These are phyloP conservation scores for Epizoanthus stellaris DNA, from an alignment of 92 coral and sea anemone species.

Conservation along the genomic window DNA sequence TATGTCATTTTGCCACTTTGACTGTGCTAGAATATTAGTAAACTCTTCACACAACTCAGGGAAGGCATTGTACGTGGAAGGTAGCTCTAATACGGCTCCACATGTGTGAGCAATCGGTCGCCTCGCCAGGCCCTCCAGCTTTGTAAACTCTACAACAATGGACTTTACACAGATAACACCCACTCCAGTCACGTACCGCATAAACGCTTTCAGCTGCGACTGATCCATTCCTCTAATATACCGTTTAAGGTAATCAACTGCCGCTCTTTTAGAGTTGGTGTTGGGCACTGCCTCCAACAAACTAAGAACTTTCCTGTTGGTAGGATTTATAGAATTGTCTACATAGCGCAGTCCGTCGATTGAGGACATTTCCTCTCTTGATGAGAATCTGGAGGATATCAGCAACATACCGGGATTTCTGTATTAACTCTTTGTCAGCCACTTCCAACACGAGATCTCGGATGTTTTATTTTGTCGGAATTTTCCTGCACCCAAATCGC, in stretches of 20 bases:
- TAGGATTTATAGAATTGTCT: slow-evolving; percentile 31
- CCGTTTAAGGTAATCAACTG: slow-evolving; percentile 29
- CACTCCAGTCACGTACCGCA: slow-evolving; percentile 24
- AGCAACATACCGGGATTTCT: slow-evolving; percentile 14
- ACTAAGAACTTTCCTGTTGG: slow-evolving; percentile 37
- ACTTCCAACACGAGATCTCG: slow-evolving; percentile 19
- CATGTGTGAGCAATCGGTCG: slow-evolving; percentile 40
- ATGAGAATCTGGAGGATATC: slow-evolving; percentile 20
- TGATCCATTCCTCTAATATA: neutral
- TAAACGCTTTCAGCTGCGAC: slow-evolving; percentile 15
- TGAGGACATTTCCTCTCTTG: slow-evolving; percentile 15
- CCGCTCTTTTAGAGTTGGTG: slow-evolving; percentile 21
- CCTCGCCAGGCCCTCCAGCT: slow-evolving; percentile 29
- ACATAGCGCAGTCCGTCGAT: slow-evolving; percentile 26
- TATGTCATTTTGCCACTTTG: slow-evolving; percentile 34
- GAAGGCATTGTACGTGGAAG: slow-evolving; percentile 7
- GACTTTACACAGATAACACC: slow-evolving; percentile 34
- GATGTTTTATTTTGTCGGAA: slow-evolving; percentile 22
- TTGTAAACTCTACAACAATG: slow-evolving; percentile 19
- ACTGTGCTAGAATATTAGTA: slow-evolving; percentile 5
- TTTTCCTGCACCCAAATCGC: slow-evolving; percentile 42
- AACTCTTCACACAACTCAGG: slow-evolving; percentile 35
- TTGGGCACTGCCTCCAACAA: slow-evolving; percentile 21
- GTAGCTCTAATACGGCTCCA: slow-evolving; percentile 7
- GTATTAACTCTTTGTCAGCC: slow-evolving; percentile 21